phyloP scores from a whole-genome alignment of 1,140 invertebrate genomes.

The Drosophila arawakana region DNA sequence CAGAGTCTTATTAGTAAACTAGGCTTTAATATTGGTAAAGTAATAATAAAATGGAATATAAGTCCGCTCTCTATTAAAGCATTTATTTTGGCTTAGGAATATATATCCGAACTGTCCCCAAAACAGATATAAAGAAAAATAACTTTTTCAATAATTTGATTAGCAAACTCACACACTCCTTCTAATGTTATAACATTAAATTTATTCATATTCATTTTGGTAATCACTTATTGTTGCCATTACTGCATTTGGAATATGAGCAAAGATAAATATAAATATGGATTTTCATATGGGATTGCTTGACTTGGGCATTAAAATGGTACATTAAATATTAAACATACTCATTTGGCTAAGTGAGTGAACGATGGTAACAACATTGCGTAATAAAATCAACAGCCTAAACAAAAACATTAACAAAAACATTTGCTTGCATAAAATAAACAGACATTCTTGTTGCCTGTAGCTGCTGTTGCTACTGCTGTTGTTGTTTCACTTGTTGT shows the following conservation, averaged over 20 bases:
- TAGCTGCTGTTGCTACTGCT: conserved; percentile 9
- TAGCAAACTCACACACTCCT: background rate
- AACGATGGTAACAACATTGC: conserved; percentile 40
- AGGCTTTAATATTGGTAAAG: too few species aligned
- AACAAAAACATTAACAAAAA: conserved; percentile 72
- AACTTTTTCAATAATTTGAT: too few species aligned
- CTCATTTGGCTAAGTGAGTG: conserved; percentile 69
- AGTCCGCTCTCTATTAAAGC: too few species aligned
- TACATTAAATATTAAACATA: conserved; percentile 64
- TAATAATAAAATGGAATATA: too few species aligned
- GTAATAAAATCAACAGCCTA: conserved; percentile 70
- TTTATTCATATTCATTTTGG: background rate
- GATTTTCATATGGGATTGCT: conserved; percentile 1
- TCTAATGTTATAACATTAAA: background rate
- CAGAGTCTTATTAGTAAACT: too few species aligned
- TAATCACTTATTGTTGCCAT: conserved; percentile 10
- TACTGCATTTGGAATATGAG: background rate
- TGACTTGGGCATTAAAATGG: conserved; percentile 7
- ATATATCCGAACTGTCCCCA: too few species aligned
- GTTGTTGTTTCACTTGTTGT: background rate
- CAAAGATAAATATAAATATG: conserved; percentile 10
- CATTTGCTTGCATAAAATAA: conserved; percentile 48
- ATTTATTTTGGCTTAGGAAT: too few species aligned
- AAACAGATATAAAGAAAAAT: too few species aligned
- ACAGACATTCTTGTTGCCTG: conserved; percentile 17